Evolutionary conservation across 2,888 invertebrate genomes (phyloP), one percentile per base, ranked within the genome.

Genomic region (Rotaria sp.): DNA sequence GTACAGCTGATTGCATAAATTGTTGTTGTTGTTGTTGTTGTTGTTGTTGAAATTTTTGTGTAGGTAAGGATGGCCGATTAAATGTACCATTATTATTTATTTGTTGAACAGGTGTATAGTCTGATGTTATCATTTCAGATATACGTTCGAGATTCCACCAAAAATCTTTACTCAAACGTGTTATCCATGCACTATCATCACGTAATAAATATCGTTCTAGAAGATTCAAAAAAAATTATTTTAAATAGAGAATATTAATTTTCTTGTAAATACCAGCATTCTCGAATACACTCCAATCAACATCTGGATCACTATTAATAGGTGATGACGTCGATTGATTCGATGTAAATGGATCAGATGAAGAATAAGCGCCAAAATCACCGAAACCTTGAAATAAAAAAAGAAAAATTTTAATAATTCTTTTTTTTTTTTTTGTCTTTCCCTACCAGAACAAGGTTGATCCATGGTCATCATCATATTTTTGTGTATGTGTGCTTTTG

Each of bases 141-240:
- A 80, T 80, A 80, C 80, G 45, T 45, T 80, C 80, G 11, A 80
- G 45, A 80, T 80, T 80, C 80, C 80, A 80, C 80, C 80, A 80
- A n/a, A 80, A 80, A n/a, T 80, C 80, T 80, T 80, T 41, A 45
- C 80, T 45, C 10, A 80, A 45, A 80, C 80, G 80, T 45, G 80
- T 45, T 80, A 80, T 80, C 80, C 80, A 80, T 45, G 80, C 80
- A 45, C 45, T 80, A 45, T 80, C 80, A 80, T 80, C 80, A n/a
- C 80, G 80, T 45, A 80, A n/a, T 24, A 80, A 45, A 80, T 80
- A 80, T n/a, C 80, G 80, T 18, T 80, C 80, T 80, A n/a, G 8
- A 80, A 80, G 4, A 52, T 48, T 1, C 4, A 48, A 48, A 41
- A 10, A 0, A 75, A 75, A 75, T 7, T 3, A 75, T 50, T 50